Conservation (phyloP, 2,888 invertebrate genomes). For the Linnaemya tessellans region DNA sequence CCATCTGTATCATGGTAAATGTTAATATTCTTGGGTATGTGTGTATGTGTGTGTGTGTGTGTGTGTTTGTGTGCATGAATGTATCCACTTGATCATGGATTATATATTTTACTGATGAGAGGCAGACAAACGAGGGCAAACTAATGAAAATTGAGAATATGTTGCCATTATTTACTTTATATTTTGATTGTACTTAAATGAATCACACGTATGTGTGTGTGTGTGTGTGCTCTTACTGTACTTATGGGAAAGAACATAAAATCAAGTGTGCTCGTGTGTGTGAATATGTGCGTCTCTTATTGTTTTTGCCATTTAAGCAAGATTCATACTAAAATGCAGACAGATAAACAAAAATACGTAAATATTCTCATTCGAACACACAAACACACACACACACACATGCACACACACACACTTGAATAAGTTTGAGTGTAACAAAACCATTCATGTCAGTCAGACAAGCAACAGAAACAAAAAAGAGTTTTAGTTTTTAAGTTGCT, state of each 20-base stretch:
- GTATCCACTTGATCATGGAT: not conserved
- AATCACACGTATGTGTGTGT: not conserved
- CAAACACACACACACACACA: not conserved
- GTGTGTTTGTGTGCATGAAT: not conserved
- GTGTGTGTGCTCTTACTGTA: not conserved
- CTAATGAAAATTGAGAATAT: constrained; percentile 64
- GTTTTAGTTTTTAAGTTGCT: not conserved
- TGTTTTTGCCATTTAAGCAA: constrained; percentile 12
- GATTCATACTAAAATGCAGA: constrained; percentile 8
- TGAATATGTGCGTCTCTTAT: not conserved
- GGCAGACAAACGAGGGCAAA: constrained; percentile 11
- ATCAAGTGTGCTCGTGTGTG: not conserved
- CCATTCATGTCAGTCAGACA: constrained; percentile 37
- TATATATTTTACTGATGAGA: constrained; percentile 33
- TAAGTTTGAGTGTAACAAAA: constrained; percentile 15
- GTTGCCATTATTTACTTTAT: constrained; percentile 51
- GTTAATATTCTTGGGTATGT: not conserved
- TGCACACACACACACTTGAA: not conserved
- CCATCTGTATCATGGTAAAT: not conserved
- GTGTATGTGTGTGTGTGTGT: not conserved
- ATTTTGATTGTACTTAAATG: constrained; percentile 24
- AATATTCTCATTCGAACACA: not conserved
- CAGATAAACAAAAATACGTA: constrained; percentile 30
- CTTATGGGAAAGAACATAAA: not conserved
- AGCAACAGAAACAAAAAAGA: constrained; percentile 19